Conservation (phyloP, 2,797 vertebrate species). For the Scyliorhinus canicula region DNA sequence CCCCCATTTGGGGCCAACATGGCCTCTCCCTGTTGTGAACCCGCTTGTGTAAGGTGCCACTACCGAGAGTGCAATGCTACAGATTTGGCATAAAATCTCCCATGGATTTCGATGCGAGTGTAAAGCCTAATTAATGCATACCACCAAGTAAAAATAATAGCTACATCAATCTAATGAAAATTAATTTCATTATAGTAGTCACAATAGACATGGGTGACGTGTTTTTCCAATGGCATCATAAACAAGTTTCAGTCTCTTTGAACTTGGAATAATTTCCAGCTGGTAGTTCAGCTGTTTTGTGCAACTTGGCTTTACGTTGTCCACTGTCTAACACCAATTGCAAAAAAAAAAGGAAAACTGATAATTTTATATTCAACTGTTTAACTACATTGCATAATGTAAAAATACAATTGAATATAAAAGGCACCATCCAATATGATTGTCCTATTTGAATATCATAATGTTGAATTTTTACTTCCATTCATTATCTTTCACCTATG, state of each 20-base stretch:
- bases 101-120: neutral
- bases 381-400: neutral
- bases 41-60: too few relatives aligned
- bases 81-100: neutral
- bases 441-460: neutral
- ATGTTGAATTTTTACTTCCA: neutral
- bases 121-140: neutral
- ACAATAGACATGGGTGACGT: slow-evolving; percentile 19
- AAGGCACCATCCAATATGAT: neutral
- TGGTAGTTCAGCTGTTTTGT: neutral
- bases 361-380: slow-evolving; percentile 17
- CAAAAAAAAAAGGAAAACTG: neutral
- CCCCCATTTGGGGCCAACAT: too few relatives aligned
- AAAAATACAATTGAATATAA: slow-evolving; percentile 1
- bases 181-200: neutral
- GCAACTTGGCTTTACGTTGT: neutral
- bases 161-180: neutral
- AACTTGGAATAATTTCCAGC: neutral
- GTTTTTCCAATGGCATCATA: neutral
- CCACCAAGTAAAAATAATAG: slow-evolving; percentile 11
- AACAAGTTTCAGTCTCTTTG: neutral
- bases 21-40: too few relatives aligned
- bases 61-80: neutral
- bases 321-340: neutral
- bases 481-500: neutral